Evolutionary conservation across 2,888 invertebrate genomes (phyloP).

Genomic region (Odontocolon sp.): DNA sequence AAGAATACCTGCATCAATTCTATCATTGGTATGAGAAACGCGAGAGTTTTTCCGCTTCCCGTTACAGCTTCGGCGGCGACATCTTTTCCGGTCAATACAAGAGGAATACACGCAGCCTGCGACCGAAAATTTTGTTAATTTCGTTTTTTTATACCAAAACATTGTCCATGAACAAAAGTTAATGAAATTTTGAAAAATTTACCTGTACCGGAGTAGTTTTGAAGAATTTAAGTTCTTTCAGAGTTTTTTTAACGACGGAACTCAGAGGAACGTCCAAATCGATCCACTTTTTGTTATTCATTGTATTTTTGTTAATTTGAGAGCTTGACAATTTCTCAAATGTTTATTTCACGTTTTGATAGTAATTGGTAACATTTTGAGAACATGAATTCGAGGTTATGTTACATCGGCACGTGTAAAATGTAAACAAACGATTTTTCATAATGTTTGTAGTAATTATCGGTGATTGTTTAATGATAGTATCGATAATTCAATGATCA

Average conservation of each 20-base stretch:
- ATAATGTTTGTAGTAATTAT: too few species aligned
- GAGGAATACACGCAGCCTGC: slow-evolving; percentile 93
- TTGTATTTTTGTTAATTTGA: slow-evolving; percentile 21
- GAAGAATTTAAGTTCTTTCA: slow-evolving; percentile 82
- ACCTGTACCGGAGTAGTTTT: slow-evolving; percentile 85
- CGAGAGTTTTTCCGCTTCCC: slow-evolving; percentile 98
- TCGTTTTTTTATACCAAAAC: slow-evolving; percentile 18
- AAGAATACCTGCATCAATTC: slow-evolving; percentile 86
- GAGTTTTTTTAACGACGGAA: slow-evolving; percentile 80
- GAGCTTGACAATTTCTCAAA: not conserved
- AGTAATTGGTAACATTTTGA: not conserved
- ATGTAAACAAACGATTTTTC: not conserved
- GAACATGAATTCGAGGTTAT: not conserved
- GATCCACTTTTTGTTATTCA: slow-evolving; percentile 81
- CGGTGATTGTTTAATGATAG: too few species aligned
- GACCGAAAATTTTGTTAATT: slow-evolving; percentile 18
- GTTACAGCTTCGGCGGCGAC: slow-evolving; percentile 99
- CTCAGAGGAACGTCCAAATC: slow-evolving; percentile 81
- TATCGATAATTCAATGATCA: too few species aligned
- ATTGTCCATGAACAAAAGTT: not conserved
- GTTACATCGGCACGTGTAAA: not conserved
- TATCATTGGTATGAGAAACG: slow-evolving; percentile 95
- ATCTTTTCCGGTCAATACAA: slow-evolving; percentile 95
- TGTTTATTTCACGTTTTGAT: not conserved
- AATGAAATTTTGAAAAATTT: slow-evolving; percentile 29